Base-by-base conservation (phyloP, 2,888 invertebrate species). In the Microchrysa polita region DNA sequence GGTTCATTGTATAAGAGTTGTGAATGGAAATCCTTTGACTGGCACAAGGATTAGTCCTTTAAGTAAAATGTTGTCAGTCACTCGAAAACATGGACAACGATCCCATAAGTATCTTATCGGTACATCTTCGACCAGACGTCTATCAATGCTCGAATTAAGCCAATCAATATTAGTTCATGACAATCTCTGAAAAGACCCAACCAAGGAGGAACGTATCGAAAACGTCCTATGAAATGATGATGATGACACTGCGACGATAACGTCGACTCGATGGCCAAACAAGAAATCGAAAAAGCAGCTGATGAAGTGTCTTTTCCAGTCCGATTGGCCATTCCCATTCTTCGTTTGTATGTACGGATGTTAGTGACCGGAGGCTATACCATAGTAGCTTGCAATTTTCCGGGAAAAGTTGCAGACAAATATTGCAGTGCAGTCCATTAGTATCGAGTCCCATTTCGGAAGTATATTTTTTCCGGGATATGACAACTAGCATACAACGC, bases 391-490 rank as follows among this genome's bases (percentile, higher is more conserved):
- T 65, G 65, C 44, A 65, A 65, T 65, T 61, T 60, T n/a, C n/a
- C 27, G 27, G 7, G 61, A 61, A 61, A 61, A 61, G 61, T 61
- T 65, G 65, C 44, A 65, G 65, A 65, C 65, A 65, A 65, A 65
- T 65, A 65, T 65, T 65, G 65, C 65, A 65, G 65, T 48, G 20
- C n/a, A 65, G 65, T 65, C 65, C 14, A 65, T 65, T 65, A 65
- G 65, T n/a, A 44, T 65, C 40, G 22, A 44, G 20, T 65, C 12
- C 12, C 44, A 42, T 48, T 22, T 16, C 42, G 40, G 63, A 42
- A n/a, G n/a, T 40, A 18, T n/a, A 42, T 63, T 40, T n/a, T n/a
- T 44, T 16, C 18, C 42, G 22, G n/a, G 63, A 23, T 22, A 5
- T 65, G 65, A 44, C 65, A 48, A 12, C 10, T 22, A 44, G 22